These are phyloP conservation scores for Nipponacmea schrenckii DNA, from an alignment of 2,888 invertebrate genomes.

Conservation along the genomic window DNA sequence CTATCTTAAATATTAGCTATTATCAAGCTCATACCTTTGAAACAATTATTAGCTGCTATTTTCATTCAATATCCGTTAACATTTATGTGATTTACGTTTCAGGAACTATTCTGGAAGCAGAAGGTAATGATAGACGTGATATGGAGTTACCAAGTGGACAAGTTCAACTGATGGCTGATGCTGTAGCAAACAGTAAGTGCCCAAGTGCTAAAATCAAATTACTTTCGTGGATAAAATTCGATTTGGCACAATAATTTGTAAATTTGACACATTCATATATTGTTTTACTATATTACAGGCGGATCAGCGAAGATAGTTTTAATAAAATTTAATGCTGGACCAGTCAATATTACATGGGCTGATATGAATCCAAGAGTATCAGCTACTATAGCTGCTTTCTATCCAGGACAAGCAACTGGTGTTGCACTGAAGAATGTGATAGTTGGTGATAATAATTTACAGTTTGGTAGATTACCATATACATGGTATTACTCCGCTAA, in stretches of 20 bases:
- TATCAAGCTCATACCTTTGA: too few relatives aligned
- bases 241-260: not conserved
- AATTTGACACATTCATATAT: not conserved
- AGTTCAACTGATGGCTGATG: slow-evolving; percentile 50
- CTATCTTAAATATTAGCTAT: too few relatives aligned
- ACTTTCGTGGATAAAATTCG: not conserved
- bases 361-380: slow-evolving; percentile 39
- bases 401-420: slow-evolving; percentile 62
- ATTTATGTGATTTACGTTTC: too few relatives aligned
- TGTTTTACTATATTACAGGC: not conserved
- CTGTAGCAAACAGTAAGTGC: slow-evolving; percentile 32
- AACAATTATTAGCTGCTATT: too few relatives aligned
- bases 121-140: slow-evolving; percentile 51
- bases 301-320: slow-evolving; percentile 29
- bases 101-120: slow-evolving; percentile 54
- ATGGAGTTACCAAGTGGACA: slow-evolving; percentile 57
- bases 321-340: slow-evolving; percentile 60
- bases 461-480: slow-evolving; percentile 54
- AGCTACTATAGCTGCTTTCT: slow-evolving; percentile 53
- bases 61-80: too few relatives aligned
- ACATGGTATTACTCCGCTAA: slow-evolving; percentile 56
- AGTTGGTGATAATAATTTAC: slow-evolving; percentile 34
- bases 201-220: slow-evolving; percentile 10
- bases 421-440: slow-evolving; percentile 53
- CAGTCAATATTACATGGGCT: slow-evolving; percentile 59